These are phyloP conservation scores for Champsocephalus gunnari DNA, from an alignment of 2,797 vertebrate species.

Conservation along the genomic window DNA sequence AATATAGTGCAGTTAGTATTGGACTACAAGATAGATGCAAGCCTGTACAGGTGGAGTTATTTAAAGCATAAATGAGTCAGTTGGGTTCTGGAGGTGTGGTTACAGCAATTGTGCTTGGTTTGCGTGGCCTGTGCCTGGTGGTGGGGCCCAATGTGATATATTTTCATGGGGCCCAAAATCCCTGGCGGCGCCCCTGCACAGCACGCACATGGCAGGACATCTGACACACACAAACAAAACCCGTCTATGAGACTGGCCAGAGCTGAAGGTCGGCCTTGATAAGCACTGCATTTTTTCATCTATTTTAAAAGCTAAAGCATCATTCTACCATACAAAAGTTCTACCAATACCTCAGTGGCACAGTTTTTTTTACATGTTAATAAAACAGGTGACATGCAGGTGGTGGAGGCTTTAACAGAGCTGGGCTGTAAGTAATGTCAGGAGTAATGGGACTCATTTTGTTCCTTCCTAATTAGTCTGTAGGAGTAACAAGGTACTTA, in stretches of 20 bases:
- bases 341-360: not conserved
- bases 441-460: not conserved
- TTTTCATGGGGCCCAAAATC: no score
- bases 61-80: no score
- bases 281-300: not conserved
- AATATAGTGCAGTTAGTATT: no score
- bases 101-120: no score
- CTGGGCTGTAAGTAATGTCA: not conserved
- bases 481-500: not conserved
- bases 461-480: not conserved
- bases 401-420: not conserved
- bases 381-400: no score
- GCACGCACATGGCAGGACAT: not conserved
- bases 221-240: slow-evolving; percentile 11
- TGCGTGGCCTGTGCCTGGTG: no score
- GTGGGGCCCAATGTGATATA: no score
- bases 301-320: not conserved
- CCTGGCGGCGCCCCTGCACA: no score
- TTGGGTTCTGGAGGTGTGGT: no score
- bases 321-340: not conserved
- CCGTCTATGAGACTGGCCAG: not conserved
- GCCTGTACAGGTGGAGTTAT: no score
- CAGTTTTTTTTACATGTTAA: no score
- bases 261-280: not conserved
- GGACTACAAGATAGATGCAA: no score